phyloP scores from a whole-genome alignment of 2,888 invertebrate species.

The Mayetiola destructor region DNA sequence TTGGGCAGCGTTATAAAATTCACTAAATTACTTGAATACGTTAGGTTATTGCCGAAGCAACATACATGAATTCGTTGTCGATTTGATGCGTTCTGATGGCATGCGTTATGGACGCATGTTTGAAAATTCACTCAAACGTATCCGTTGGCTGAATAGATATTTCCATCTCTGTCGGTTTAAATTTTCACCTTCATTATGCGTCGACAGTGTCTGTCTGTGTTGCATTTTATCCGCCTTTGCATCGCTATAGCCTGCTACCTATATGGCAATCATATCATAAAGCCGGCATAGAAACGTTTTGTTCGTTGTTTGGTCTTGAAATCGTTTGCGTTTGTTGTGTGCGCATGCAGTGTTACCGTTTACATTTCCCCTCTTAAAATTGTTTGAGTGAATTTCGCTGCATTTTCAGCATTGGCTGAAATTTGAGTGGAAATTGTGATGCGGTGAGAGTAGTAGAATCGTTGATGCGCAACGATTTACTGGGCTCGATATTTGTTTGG shows the following conservation, averaged over 20 bases:
- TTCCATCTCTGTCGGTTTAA: no score
- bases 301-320: not conserved
- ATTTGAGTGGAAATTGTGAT: not conserved
- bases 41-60: no score
- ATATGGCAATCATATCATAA: no score
- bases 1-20: constrained; percentile 1
- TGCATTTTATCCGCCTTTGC: not conserved
- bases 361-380: not conserved
- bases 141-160: no score
- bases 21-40: no score
- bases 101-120: no score
- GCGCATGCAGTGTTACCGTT: no score
- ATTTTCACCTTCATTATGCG: no score
- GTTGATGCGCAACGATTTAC: not conserved
- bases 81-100: no score
- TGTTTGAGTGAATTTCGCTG: not conserved
- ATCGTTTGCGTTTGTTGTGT: no score
- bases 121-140: no score
- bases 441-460: constrained; percentile 6
- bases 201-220: not conserved
- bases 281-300: not conserved
- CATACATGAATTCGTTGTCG: no score
- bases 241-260: not conserved
- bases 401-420: not conserved
- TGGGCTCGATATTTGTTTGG: not conserved